Evolutionary conservation across 2,797 vertebrate species (phyloP).

Genomic region (Lemur catta): DNA sequence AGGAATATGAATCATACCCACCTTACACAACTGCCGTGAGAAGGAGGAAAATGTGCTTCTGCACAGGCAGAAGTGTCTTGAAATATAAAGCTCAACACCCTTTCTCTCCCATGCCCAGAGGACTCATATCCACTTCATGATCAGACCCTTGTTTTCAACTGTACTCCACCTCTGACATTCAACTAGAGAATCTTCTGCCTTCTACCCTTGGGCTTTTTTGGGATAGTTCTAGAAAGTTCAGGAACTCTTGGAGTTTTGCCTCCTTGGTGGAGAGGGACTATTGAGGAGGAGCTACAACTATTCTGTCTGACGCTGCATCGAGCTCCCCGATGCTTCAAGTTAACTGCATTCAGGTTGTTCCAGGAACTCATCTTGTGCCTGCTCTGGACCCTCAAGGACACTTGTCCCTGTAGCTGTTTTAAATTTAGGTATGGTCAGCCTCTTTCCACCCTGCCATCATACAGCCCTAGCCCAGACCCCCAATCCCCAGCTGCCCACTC

Average conservation of each 20-base stretch:
- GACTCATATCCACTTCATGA: background rate
- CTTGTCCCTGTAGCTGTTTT: background rate
- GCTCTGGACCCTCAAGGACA: background rate
- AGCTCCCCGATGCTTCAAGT: background rate
- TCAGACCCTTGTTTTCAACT: background rate
- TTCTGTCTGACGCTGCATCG: fast-evolving
- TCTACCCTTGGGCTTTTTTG: background rate
- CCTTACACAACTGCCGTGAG: background rate
- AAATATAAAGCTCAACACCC: background rate
- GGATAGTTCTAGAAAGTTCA: background rate
- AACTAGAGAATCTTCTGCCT: background rate
- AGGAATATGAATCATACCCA: fast-evolving
- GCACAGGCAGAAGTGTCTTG: background rate
- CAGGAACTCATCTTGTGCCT: too few species aligned
- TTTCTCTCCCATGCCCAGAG: background rate
- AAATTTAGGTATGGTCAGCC: background rate
- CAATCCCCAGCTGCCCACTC: background rate
- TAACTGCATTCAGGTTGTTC: background rate
- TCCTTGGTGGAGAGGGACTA: background rate
- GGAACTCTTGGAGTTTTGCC: background rate
- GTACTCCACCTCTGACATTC: background rate
- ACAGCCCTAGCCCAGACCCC: background rate
- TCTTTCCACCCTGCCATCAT: background rate
- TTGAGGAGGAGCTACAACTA: background rate
- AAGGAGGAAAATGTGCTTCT: background rate